Conservation (phyloP, 2,113 vertebrate species). For the Hippocampus mohnikei region DNA sequence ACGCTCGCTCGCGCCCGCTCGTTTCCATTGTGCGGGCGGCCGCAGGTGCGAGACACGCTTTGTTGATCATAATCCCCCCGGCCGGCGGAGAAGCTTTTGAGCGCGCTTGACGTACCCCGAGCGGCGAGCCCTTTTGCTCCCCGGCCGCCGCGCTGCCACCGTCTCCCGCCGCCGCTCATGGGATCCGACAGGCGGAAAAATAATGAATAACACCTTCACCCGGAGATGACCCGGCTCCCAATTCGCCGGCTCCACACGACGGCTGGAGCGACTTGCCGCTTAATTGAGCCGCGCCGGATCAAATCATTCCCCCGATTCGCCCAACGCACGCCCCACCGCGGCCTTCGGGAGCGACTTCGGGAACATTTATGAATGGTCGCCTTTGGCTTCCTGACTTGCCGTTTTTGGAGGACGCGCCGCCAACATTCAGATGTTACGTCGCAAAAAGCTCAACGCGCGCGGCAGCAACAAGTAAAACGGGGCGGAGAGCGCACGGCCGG, state of each 20-base stretch:
- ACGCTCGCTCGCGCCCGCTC: not conserved
- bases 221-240: slow-evolving; percentile 86
- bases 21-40: slow-evolving; percentile 22
- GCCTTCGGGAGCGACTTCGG: slow-evolving; percentile 23
- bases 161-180: slow-evolving; percentile 84
- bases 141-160: slow-evolving; percentile 73
- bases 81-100: slow-evolving; percentile 84
- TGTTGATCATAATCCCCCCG: slow-evolving; percentile 80
- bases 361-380: too few relatives aligned
- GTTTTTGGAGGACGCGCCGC: too few relatives aligned
- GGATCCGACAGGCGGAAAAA: slow-evolving; percentile 99
- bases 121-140: slow-evolving; percentile 83
- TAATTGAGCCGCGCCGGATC: slow-evolving; percentile 85
- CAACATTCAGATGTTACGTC: too few relatives aligned
- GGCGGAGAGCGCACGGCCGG: slow-evolving; percentile 27
- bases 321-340: slow-evolving; percentile 1
- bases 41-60: slow-evolving; percentile 17
- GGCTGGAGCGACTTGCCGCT: slow-evolving; percentile 81
- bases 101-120: slow-evolving; percentile 95
- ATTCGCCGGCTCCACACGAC: slow-evolving; percentile 83
- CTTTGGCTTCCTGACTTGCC: too few relatives aligned
- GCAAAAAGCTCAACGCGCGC: too few relatives aligned
- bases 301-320: slow-evolving; percentile 73
- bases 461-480: slow-evolving; percentile 55
- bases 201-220: slow-evolving; percentile 99